phyloP scores from a whole-genome alignment of 1,140 invertebrate species.

The Scaptomyza montana region DNA sequence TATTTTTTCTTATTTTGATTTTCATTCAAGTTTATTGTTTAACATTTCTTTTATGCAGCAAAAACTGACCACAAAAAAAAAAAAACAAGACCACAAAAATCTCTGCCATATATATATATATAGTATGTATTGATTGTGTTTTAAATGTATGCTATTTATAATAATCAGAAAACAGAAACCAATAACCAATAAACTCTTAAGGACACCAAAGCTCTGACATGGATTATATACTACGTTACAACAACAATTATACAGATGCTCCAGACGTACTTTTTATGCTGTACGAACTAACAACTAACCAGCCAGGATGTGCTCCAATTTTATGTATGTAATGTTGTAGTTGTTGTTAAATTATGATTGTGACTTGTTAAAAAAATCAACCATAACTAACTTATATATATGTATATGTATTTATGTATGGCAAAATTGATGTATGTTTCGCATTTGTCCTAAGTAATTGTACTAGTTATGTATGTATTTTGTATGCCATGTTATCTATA shows the following conservation, averaged over 20 bases:
- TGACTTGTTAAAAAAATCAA: no score
- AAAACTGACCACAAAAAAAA: neutral
- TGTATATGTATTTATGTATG: no score
- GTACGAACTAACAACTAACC: slow-evolving; percentile 13
- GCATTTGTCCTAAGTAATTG: slow-evolving; percentile 44
- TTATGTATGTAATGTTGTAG: slow-evolving; percentile 47
- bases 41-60: slow-evolving; percentile 1
- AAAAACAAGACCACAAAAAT: no score
- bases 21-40: slow-evolving; percentile 30
- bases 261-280: neutral
- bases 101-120: neutral
- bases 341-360: slow-evolving; percentile 21
- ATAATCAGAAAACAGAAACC: slow-evolving; percentile 12
- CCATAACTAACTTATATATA: neutral
- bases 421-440: slow-evolving; percentile 34
- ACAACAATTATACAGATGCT: slow-evolving; percentile 5
- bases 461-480: slow-evolving; percentile 66
- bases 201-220: slow-evolving; percentile 41
- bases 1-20: slow-evolving; percentile 5
- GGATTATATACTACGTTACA: slow-evolving; percentile 14
- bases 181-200: slow-evolving; percentile 39
- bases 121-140: slow-evolving; percentile 12
- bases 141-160: slow-evolving; percentile 30
- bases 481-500: slow-evolving; percentile 53
- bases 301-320: slow-evolving; percentile 6